Conservation (phyloP, 1,140 invertebrate species). For the Bombus terrestris region DNA sequence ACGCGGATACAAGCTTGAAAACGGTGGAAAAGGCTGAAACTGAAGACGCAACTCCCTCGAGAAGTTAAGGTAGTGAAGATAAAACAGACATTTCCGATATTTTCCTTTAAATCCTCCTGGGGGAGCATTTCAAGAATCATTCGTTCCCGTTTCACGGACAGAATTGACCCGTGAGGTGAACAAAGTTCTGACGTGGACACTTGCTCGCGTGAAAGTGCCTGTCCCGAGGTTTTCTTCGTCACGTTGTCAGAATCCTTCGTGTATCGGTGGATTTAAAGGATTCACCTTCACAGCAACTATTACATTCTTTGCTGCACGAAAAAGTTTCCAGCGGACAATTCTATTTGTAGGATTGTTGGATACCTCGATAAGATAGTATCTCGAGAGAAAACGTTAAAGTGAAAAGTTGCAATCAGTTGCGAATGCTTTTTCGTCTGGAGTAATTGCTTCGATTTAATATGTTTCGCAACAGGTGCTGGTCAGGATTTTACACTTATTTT, state of each 20-base stretch:
- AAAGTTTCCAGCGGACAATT: not conserved
- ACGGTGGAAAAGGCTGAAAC: not conserved
- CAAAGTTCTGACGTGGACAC: slow-evolving; percentile 1
- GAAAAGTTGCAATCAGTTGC: not conserved
- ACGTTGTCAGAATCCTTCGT: not conserved
- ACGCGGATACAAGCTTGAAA: not conserved
- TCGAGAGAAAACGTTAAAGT: not conserved
- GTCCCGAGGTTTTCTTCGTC: not conserved
- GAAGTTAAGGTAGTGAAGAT: slow-evolving; percentile 9
- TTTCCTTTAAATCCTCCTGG: slow-evolving; percentile 46
- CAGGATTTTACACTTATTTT: not conserved
- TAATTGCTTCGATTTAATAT: not conserved
- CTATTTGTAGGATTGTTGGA: not conserved
- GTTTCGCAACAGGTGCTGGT: not conserved
- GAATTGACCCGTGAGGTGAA: slow-evolving; percentile 25
- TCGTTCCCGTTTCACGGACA: slow-evolving; percentile 27
- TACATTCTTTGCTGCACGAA: not conserved
- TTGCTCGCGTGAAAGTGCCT: slow-evolving; percentile 7
- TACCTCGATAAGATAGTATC: not conserved
- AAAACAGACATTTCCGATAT: slow-evolving; percentile 41
- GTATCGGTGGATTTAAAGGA: slow-evolving; percentile 14
- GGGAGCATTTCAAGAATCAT: slow-evolving; percentile 41
- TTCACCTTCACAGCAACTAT: not conserved
- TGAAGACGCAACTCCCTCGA: not conserved
- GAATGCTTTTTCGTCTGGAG: not conserved